Evolutionary conservation across 2,797 vertebrate species (phyloP).

Genomic region (Podarcis siculus): DNA sequence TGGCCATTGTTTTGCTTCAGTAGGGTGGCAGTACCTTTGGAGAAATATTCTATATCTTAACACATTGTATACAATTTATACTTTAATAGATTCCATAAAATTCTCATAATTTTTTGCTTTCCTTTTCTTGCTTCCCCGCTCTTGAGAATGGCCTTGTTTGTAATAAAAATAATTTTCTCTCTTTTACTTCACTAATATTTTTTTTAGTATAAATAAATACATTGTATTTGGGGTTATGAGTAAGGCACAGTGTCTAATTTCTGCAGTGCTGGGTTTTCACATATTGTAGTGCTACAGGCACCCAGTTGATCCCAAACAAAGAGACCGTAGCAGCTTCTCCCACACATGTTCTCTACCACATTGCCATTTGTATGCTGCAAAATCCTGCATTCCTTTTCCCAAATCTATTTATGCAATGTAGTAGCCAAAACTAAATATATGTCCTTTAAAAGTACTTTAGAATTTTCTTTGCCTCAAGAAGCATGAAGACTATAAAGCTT

Average conservation of each 20-base stretch:
- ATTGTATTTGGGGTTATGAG: not conserved
- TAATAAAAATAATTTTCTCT: not conserved
- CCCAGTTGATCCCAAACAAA: conserved; percentile 44
- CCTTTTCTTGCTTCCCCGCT: not conserved
- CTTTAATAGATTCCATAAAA: too few relatives aligned
- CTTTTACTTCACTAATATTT: not conserved
- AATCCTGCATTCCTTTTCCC: not conserved
- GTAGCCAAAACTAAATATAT: conserved; percentile 20
- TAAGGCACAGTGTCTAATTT: conserved; percentile 3
- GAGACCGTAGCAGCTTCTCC: conserved; percentile 35
- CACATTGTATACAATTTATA: too few relatives aligned
- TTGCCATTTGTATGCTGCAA: conserved; percentile 18
- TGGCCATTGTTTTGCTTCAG: not conserved
- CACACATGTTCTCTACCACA: conserved; percentile 22
- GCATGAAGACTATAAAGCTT: not conserved
- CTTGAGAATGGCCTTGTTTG: not conserved
- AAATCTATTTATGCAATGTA: conserved; percentile 8
- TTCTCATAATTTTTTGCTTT: not conserved
- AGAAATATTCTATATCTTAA: not conserved
- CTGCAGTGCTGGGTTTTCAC: not conserved
- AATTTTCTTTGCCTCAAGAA: conserved; percentile 10
- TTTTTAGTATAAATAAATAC: not conserved
- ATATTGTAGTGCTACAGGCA: conserved; percentile 8
- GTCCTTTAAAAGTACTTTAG: not conserved
- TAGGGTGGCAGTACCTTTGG: not conserved